Evolutionary conservation across 2,888 invertebrate genomes (phyloP), one percentile per base, ranked within the genome.

Genomic region (Agonum fuliginosum): DNA sequence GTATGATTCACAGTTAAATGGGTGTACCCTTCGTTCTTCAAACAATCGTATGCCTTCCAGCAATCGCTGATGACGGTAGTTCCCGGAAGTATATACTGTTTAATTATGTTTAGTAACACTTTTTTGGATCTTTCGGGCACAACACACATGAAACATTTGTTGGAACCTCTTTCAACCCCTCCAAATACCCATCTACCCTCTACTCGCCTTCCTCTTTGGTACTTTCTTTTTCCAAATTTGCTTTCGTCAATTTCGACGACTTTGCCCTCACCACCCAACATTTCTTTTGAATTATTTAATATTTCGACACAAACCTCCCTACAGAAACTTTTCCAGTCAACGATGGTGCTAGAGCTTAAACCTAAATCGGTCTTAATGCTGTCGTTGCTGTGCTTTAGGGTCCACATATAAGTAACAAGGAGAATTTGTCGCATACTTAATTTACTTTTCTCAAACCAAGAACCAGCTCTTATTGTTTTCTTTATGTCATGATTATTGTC

Each of bases 121-220:
- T 24, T 14, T 62, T 62, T 62, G 22, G 20, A 24, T n/a, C 27
- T 24, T 24, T 62, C 27, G 2, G 20, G 8, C 2, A 62, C 62
- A 10, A 62, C 62, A 24, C 6, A 2, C 62, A 62, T 6, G 17
- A 62, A 62, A 62, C 3, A 62, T 24, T 30, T 62, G n/a, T 62
- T 27, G 2, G 62, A 14, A 2, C 62, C 62, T 24, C 27, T 69
- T 20, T 78, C 74, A 34, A 62, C 4, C 5, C 78, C 78, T 4
- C 78, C 74, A 65, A 78, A 78, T n/a, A 78, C 74, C 78, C 78
- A 78, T 30, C 43, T 34, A 3, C 74, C 74, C 4, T 78, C 30
- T 4, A 78, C 73, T n/a, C n/a, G n/a, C n/a, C 20, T 24, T 17
- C 78, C 78, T 19, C 46, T 48, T 30, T 78, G 1, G 37, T 54